Conservation (phyloP, 2,113 vertebrate genomes). For the Pachycephala philippinensis region DNA sequence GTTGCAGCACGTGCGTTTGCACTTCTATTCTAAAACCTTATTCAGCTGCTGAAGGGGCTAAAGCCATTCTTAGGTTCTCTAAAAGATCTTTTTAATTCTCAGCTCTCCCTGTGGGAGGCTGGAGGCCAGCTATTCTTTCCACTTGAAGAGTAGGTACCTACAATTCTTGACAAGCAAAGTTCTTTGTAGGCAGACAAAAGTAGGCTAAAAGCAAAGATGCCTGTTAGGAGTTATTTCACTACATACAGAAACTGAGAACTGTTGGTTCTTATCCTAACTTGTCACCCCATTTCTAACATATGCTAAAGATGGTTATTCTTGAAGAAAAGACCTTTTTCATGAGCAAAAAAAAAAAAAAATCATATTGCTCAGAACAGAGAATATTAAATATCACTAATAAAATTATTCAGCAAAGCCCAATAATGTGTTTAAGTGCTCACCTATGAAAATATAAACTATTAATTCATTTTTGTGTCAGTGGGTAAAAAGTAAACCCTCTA, state of each 20-base stretch:
- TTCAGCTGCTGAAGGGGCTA: constrained; percentile 13
- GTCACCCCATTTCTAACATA: neutral
- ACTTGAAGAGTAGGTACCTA: neutral
- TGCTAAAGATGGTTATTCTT: neutral
- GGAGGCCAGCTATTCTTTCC: constrained; percentile 7
- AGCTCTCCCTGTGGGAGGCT: neutral
- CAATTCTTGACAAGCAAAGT: constrained; percentile 11
- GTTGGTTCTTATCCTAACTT: neutral
- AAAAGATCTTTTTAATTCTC: constrained; percentile 29
- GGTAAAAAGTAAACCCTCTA: neutral
- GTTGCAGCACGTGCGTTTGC: neutral
- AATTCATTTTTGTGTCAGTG: neutral
- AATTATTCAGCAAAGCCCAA: neutral
- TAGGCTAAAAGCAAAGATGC: neutral
- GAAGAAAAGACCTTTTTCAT: neutral
- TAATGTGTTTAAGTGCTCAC: neutral
- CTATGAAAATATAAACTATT: neutral
- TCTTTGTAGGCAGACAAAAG: constrained; percentile 22
- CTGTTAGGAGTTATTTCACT: neutral
- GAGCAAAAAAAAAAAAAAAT: neutral
- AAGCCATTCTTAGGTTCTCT: constrained; percentile 4
- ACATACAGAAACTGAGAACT: neutral
- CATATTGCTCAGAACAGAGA: neutral
- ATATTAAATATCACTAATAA: neutral
- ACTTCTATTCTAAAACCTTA: neutral